A percentile compares a stretch with the other conserved stretches of the same genome.
These are phyloP conservation scores for Orientallactaga bullata DNA, from an alignment of 2,113 vertebrate species.

Conservation along the genomic window DNA sequence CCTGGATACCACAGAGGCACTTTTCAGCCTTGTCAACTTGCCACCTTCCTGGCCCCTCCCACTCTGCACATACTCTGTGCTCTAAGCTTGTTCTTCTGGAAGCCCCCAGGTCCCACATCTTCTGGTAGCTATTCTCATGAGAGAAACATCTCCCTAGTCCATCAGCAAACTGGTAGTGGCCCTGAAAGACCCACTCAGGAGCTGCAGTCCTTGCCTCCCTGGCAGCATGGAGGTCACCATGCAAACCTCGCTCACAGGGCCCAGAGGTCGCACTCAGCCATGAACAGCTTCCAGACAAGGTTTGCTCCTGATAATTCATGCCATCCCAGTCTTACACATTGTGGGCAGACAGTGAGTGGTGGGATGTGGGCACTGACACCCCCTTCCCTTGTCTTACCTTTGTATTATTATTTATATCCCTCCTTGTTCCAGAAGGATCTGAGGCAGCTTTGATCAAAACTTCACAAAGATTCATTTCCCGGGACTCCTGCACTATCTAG, in stretches of 20 bases:
- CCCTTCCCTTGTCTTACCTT: not conserved
- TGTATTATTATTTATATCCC: not conserved
- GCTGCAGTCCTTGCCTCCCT: not conserved
- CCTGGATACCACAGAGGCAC: not conserved
- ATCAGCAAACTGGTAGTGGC: not conserved
- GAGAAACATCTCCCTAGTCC: not conserved
- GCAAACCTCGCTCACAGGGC: too few species aligned
- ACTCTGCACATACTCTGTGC: not conserved
- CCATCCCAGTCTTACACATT: fast-evolving
- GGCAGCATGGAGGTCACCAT: fast-evolving
- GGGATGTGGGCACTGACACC: too few species aligned
- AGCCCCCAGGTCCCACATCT: too few species aligned
- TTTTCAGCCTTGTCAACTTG: not conserved
- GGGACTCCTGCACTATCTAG: not conserved
- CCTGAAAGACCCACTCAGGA: not conserved
- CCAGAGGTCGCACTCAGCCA: fast-evolving
- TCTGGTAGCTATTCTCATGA: not conserved
- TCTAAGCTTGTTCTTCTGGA: not conserved
- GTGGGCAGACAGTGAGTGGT: fast-evolving
- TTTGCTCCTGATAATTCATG: fast-evolving
- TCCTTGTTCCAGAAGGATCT: slow-evolving; percentile 31
- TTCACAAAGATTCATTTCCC: slow-evolving; percentile 53
- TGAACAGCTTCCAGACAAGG: fast-evolving
- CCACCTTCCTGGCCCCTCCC: too few species aligned
- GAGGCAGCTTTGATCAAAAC: slow-evolving; percentile 51